Conservation (phyloP, 92 coral and sea anemone genomes). For the Phymanthus crucifer region DNA sequence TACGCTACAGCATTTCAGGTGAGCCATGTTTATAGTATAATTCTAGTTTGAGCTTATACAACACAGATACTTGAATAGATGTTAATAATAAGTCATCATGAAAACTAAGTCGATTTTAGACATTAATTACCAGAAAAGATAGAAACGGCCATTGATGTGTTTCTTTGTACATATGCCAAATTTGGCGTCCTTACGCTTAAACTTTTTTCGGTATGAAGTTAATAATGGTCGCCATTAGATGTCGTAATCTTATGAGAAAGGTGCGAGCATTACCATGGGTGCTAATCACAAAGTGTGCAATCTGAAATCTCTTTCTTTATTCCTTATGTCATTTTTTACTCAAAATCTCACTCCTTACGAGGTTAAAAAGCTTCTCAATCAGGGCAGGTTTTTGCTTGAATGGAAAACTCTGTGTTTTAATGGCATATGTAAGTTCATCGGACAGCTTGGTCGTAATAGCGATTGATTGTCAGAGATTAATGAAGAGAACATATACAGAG, state of each 20-base stretch:
- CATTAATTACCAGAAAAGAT: not conserved
- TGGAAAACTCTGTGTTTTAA: not conserved
- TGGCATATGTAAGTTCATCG: not conserved
- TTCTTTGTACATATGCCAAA: not conserved
- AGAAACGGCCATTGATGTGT: not conserved
- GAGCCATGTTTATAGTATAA: conserved; percentile 4
- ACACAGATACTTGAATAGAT: not conserved
- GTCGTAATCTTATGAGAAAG: conserved; percentile 13
- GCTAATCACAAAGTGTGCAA: conserved; percentile 1
- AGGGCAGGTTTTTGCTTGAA: not conserved
- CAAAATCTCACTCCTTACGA: not conserved
- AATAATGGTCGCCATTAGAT: not conserved
- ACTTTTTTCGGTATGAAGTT: not conserved
- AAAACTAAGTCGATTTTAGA: not conserved
- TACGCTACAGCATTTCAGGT: conserved; percentile 22
- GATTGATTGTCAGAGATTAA: conserved; percentile 7
- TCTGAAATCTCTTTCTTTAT: not conserved
- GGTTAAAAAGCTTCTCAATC: not conserved
- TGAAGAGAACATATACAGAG: not conserved
- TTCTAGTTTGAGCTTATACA: not conserved
- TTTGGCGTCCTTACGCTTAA: not conserved
- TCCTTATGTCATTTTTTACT: not conserved
- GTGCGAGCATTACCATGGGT: conserved; percentile 4
- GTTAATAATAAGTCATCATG: not conserved
- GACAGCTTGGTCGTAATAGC: not conserved